These are phyloP conservation scores for Pedetes capensis DNA, from an alignment of 2,113 vertebrate species.

Conservation along the genomic window DNA sequence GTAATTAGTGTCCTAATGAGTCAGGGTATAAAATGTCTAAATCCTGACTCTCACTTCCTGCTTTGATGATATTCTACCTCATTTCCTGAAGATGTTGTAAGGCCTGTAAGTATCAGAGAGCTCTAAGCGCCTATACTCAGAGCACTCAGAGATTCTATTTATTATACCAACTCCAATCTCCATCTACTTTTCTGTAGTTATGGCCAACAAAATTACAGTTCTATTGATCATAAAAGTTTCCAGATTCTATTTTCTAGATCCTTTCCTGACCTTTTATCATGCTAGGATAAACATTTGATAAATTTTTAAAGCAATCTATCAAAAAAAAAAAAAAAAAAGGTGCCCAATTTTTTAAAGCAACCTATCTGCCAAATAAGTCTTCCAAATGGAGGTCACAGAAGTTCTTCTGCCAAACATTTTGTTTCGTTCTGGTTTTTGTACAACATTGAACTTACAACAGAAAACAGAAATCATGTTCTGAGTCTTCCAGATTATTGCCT, in stretches of 20 bases:
- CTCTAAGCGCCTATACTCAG: not conserved
- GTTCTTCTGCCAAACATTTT: not conserved
- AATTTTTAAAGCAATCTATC: not conserved
- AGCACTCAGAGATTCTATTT: not conserved
- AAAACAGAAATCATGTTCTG: not conserved
- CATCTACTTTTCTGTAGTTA: not conserved
- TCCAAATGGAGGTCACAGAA: not conserved
- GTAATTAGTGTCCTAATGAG: conserved; percentile 53
- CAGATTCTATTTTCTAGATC: not conserved
- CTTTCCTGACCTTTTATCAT: not conserved
- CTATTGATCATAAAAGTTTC: not conserved
- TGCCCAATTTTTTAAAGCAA: not conserved
- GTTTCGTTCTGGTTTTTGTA: not conserved
- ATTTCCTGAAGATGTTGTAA: conserved; percentile 65
- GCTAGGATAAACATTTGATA: not conserved
- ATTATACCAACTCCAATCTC: not conserved
- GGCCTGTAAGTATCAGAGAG: not conserved
- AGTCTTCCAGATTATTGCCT: not conserved
- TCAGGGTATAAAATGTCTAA: conserved; percentile 55
- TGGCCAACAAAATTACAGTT: not conserved
- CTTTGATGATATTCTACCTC: conserved; percentile 27
- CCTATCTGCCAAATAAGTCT: not conserved
- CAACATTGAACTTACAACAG: not conserved
- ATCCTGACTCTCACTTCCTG: conserved; percentile 71
- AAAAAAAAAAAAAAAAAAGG: conserved; percentile 15